Evolutionary conservation across 2,113 vertebrate species (phyloP), one percentile per base, ranked within the genome.

Genomic region (Xiphophorus maculatus): DNA sequence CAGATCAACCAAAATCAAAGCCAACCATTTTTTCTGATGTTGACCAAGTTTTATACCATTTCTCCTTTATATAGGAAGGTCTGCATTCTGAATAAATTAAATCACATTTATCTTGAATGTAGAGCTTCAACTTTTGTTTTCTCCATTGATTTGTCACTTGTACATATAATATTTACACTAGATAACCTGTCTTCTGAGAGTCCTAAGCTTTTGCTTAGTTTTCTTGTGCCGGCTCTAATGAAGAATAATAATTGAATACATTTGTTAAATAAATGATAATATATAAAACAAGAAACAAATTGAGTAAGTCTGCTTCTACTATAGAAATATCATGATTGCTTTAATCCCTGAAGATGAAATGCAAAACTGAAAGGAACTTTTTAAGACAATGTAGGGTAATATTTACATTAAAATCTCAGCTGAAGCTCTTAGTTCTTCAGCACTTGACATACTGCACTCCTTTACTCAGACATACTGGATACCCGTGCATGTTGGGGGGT

Each of bases 401-500:
- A 62, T 75, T 69, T 63, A 6, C 10, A 48, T 25, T 27, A 32
- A 76, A 40, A 30, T 73, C 48, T 48, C 30, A 7, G 7, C 29
- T 73, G 66, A 37, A 33, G 7, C 30, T 68, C 73, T 81, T 17
- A 29, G 28, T 71, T 76, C 51, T 32, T 7, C 17, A 25, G 15
- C 42, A 66, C 64, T 51, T 60, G 29, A 67, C n/a, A 25, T n/a
- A n/a, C 51, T 58, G 51, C 51, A n/a, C 25, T 6, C 22, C 82
- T 74, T 81, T 77, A 74, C 77, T 84, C 84, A 78, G 87, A 90
- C 88, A 84, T 83, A 40, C 30, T 73, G 82, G 84, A 91, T 86
- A 87, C 87, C 80, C 74, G 66, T 87, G 84, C 82, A 35, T 91
- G 82, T 86, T 82, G 87, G 82, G 85, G 84, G 76, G 75, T 63